Evolutionary conservation across 1,140 invertebrate genomes (phyloP).

Genomic region (Diachasmimorpha longicaudata): DNA sequence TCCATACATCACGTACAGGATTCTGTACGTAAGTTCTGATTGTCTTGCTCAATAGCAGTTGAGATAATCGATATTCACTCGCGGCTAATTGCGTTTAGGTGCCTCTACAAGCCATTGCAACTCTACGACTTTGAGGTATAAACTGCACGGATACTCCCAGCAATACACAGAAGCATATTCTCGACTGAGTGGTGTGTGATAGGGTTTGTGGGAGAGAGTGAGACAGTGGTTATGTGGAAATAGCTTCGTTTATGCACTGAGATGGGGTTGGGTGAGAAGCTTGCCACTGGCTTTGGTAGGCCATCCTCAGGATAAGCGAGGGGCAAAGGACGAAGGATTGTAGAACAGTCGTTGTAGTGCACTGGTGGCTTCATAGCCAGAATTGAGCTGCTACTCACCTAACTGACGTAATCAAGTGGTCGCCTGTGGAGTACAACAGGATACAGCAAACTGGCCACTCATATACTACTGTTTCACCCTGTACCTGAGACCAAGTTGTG

Average conservation of each 20-base stretch:
- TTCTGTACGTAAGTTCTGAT: not conserved
- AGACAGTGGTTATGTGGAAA: not conserved
- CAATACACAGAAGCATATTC: not conserved
- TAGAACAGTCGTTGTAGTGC: constrained; percentile 49
- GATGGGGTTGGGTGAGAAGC: not conserved
- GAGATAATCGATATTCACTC: not conserved
- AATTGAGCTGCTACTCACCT: not conserved
- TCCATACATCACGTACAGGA: not conserved
- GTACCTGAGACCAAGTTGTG: not conserved
- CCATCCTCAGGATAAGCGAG: constrained; percentile 27
- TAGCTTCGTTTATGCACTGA: not conserved
- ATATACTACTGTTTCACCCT: not conserved
- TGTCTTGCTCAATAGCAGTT: constrained; percentile 5
- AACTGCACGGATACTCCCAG: not conserved
- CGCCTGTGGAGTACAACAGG: not conserved
- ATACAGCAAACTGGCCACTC: not conserved
- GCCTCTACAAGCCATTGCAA: not conserved
- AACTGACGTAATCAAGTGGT: not conserved
- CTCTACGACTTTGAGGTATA: not conserved
- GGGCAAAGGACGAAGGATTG: constrained; percentile 56
- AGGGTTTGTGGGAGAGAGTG: too few relatives aligned
- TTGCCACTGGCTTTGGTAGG: constrained; percentile 22
- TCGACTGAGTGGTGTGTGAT: not conserved
- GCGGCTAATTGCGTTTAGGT: not conserved
- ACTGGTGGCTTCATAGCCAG: not conserved